phyloP scores from a whole-genome alignment of 2,113 vertebrate genomes.

The Petrocephalus microphthalmus region DNA sequence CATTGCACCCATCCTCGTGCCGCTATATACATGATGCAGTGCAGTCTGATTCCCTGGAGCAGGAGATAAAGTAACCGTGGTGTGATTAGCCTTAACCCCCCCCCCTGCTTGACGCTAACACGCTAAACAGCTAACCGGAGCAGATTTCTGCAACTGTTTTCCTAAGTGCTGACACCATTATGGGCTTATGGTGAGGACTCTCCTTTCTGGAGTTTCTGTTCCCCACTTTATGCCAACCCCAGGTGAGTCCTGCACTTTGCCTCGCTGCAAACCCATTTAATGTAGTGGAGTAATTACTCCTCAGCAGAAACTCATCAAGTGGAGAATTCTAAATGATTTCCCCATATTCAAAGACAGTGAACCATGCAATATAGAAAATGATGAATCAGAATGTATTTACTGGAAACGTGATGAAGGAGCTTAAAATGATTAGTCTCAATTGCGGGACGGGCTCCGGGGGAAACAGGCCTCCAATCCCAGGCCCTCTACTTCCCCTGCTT shows the following conservation, averaged over 20 bases:
- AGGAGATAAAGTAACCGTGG: conserved; percentile 40
- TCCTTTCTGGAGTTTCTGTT: not conserved
- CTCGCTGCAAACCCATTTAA: conserved; percentile 56
- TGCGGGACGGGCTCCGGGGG: conserved; percentile 39
- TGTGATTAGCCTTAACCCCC: conserved; percentile 47
- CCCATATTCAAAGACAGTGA: conserved; percentile 54
- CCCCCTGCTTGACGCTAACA: conserved; percentile 7
- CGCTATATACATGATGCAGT: conserved; percentile 5
- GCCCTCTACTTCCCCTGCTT: not conserved
- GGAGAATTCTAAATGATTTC: conserved; percentile 70
- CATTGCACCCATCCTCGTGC: conserved; percentile 15
- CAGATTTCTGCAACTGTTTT: conserved; percentile 19
- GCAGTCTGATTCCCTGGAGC: conserved; percentile 31
- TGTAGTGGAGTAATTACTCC: conserved; percentile 66
- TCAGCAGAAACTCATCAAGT: conserved; percentile 70
- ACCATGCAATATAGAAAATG: conserved; percentile 64
- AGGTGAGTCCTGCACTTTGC: conserved; percentile 39
- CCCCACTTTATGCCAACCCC: not conserved
- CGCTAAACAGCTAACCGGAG: not conserved
- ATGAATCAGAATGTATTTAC: conserved; percentile 67
- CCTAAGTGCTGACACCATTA: conserved; percentile 25
- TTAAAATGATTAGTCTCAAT: conserved; percentile 60
- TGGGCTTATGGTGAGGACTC: not conserved
- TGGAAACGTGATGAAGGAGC: conserved; percentile 55
- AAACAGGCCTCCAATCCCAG: conserved; percentile 18